These are phyloP conservation scores for Blastomussa wellsi DNA, from an alignment of 92 coral and sea anemone species.

Conservation along the genomic window DNA sequence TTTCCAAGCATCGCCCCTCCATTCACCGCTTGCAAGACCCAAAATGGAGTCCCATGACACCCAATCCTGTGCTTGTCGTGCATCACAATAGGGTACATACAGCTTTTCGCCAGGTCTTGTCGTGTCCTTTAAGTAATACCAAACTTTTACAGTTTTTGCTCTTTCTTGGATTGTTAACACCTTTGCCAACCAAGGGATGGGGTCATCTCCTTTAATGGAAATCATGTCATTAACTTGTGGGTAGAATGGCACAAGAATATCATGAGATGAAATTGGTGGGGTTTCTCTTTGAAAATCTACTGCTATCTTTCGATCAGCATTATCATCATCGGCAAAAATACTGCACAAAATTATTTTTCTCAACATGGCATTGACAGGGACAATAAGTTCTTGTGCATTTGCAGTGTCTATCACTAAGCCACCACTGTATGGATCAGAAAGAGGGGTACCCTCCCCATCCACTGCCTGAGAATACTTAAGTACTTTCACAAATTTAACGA, in stretches of 20 bases:
- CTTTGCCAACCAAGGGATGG: too few relatives aligned
- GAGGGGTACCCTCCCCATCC: conserved; percentile 35
- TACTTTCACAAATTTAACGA: conserved; percentile 20
- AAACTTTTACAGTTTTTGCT: conserved; percentile 43
- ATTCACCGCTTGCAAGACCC: conserved; percentile 17
- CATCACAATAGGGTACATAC: conserved; percentile 14
- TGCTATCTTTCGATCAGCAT: conserved; percentile 20
- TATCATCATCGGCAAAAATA: conserved; percentile 21
- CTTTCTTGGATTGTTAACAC: too few relatives aligned
- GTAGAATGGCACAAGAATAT: too few relatives aligned
- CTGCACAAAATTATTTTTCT: conserved; percentile 17
- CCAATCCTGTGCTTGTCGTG: too few relatives aligned
- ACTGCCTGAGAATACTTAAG: background rate
- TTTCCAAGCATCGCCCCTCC: conserved; percentile 31
- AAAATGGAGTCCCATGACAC: conserved; percentile 35
- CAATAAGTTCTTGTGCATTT: too few relatives aligned
- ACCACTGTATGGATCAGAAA: conserved; percentile 42
- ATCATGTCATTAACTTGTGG: too few relatives aligned
- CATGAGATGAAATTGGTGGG: too few relatives aligned
- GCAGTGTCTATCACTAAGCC: conserved; percentile 25
- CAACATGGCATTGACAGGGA: conserved; percentile 23
- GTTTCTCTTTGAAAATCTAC: too few relatives aligned
- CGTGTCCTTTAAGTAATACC: conserved; percentile 31
- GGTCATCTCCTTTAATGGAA: too few relatives aligned
- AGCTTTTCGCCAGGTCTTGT: conserved; percentile 15